Conservation (phyloP, 2,888 invertebrate genomes). For the Calameuta filiformis region DNA sequence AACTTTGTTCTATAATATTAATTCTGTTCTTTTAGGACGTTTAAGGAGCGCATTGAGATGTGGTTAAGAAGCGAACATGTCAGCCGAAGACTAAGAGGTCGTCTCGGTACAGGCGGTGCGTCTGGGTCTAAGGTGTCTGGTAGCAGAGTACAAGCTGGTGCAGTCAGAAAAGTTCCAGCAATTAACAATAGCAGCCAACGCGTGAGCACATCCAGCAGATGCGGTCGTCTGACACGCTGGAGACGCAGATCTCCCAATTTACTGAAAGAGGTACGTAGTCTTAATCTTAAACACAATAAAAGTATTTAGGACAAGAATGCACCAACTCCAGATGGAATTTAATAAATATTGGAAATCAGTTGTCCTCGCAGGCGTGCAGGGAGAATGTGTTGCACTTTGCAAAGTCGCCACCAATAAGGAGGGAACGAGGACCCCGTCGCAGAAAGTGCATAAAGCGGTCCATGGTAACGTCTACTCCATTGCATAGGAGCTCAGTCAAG, state of each 20-base stretch:
- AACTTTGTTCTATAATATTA: not conserved
- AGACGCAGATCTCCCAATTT: slow-evolving; percentile 55
- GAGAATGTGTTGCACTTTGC: slow-evolving; percentile 63
- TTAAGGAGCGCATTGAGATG: slow-evolving; percentile 47
- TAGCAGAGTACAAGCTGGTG: slow-evolving; percentile 49
- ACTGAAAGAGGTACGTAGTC: slow-evolving; percentile 54
- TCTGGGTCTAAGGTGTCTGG: slow-evolving; percentile 43
- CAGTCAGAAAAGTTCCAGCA: slow-evolving; percentile 54
- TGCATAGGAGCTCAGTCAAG: slow-evolving; percentile 53
- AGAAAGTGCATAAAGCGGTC: slow-evolving; percentile 63
- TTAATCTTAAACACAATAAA: not conserved
- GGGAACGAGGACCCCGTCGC: slow-evolving; percentile 57
- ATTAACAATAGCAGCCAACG: slow-evolving; percentile 55
- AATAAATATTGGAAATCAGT: slow-evolving; percentile 4
- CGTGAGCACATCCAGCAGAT: slow-evolving; percentile 55
- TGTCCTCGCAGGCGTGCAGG: slow-evolving; percentile 56
- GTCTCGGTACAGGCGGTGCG: slow-evolving; percentile 47
- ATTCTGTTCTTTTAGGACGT: slow-evolving; percentile 12
- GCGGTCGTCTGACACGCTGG: slow-evolving; percentile 59
- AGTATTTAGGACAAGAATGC: not conserved
- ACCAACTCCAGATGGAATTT: not conserved
- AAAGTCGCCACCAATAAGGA: slow-evolving; percentile 56
- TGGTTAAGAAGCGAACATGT: slow-evolving; percentile 64
- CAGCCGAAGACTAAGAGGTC: slow-evolving; percentile 61
- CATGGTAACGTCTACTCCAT: slow-evolving; percentile 61